phyloP scores from a whole-genome alignment of 2,888 invertebrate genomes.

The Zygaena filipendulae region DNA sequence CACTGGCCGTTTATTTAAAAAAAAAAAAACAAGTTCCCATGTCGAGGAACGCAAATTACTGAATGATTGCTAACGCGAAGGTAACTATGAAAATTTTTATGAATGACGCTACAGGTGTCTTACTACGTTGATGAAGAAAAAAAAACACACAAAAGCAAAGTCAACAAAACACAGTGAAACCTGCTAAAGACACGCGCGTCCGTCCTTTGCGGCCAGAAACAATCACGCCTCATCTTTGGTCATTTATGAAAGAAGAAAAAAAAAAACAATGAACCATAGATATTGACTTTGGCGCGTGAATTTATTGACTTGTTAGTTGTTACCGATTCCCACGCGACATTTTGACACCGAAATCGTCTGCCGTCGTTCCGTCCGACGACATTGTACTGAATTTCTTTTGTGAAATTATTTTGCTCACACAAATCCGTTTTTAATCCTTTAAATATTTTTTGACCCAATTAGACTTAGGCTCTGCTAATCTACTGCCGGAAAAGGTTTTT shows the following conservation, averaged over 20 bases:
- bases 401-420: too few species aligned
- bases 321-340: constrained; percentile 15
- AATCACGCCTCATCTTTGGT: constrained; percentile 30
- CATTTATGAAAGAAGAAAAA: constrained; percentile 28
- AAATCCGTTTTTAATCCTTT: too few species aligned
- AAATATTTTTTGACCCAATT: too few species aligned
- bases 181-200: constrained; percentile 53
- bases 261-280: constrained; percentile 20
- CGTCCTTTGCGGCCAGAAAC: constrained; percentile 53
- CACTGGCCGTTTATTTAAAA: too few species aligned
- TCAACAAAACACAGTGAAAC: constrained; percentile 42
- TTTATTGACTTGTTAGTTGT: constrained; percentile 37
- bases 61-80: constrained; percentile 34
- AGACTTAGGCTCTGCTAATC: too few species aligned
- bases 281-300: constrained; percentile 32
- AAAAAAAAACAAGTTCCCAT: too few species aligned
- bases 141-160: too few species aligned
- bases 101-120: constrained; percentile 58
- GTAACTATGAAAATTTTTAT: too few species aligned
- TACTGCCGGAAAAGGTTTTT: too few species aligned
- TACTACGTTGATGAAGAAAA: constrained; percentile 22
- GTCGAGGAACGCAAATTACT: constrained; percentile 28
- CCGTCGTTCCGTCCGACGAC: constrained; percentile 1
- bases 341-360: constrained; percentile 3
- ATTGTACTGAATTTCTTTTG: too few species aligned